Conservation (phyloP, 2,888 invertebrate genomes). For the Conomelus anceps region DNA sequence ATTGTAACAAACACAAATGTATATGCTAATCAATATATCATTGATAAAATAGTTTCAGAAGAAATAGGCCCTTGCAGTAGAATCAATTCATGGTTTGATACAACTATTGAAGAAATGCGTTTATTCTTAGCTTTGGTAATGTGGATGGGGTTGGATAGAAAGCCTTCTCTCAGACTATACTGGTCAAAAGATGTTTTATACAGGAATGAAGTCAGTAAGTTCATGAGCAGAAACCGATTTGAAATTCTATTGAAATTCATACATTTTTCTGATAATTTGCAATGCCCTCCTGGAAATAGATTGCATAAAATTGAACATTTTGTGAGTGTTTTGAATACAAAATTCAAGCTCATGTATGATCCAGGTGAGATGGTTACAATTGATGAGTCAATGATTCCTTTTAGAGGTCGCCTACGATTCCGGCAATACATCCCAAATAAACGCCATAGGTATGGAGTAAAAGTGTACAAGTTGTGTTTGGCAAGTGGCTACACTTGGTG, state of each 20-base stretch:
- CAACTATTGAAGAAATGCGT: not conserved
- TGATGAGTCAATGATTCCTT: slow-evolving; percentile 39
- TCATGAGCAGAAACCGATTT: slow-evolving; percentile 36
- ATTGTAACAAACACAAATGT: too few species aligned
- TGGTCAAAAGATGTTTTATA: slow-evolving; percentile 31
- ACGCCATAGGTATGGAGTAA: slow-evolving; percentile 37
- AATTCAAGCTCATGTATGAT: not conserved
- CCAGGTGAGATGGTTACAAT: slow-evolving; percentile 36
- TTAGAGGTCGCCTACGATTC: slow-evolving; percentile 37
- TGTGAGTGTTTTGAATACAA: slow-evolving; percentile 12
- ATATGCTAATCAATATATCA: not conserved
- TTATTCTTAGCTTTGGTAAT: slow-evolving; percentile 7
- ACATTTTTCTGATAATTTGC: slow-evolving; percentile 34
- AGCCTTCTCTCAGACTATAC: slow-evolving; percentile 11
- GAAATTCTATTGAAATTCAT: slow-evolving; percentile 34
- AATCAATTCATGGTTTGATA: not conserved
- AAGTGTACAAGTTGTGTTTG: slow-evolving; percentile 38
- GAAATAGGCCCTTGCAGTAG: not conserved
- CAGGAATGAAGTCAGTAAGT: slow-evolving; percentile 32
- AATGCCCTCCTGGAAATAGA: slow-evolving; percentile 28
- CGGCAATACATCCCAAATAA: slow-evolving; percentile 38
- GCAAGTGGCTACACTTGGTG: slow-evolving; percentile 35
- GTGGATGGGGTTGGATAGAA: slow-evolving; percentile 7
- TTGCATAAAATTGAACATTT: slow-evolving; percentile 26
- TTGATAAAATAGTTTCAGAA: not conserved